Base-by-base conservation (phyloP, 2,113 vertebrate genomes). In the Aegithalos caudatus region DNA sequence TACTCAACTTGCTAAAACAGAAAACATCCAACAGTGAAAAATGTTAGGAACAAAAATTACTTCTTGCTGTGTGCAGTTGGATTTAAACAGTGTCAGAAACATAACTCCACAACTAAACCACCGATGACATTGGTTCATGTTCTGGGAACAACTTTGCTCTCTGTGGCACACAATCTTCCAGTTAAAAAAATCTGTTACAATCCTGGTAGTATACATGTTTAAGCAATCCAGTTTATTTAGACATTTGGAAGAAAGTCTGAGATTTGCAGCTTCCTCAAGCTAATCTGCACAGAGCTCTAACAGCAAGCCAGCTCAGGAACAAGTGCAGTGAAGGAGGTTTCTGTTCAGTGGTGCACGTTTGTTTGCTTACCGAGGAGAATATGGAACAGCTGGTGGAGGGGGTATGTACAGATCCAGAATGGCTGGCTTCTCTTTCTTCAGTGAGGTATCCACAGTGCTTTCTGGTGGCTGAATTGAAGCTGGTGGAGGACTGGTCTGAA, bases 391-490 rank as follows among this genome's bases (percentile, higher is more conserved):
- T 6, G 99, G 99, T 0, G 99, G 99, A 72, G 99, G 99, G 47
- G 99, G 99, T 62, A 99, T 99, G 83, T 98, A 98, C 38, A 99
- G 95, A 78, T 99, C 99, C 94, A 99, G 87, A 95, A 99, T 98
- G 90, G 99, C 97, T 0, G 99, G 97, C 88, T 99, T 99, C 90
- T 98, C 98, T 76, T 98, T 98, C 94, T 97, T 98, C 95, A 97
- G 88, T 2, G 97, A 97, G 60, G 96, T 83, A 15, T 99, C 98
- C 77, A 97, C 95, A 2, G 97, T 94, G 93, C 98, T 97, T 73
- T 98, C 98, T 2, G 98, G 96, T 38, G 98, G 97, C 90, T 97
- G 98, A 25, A 95, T 81, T 45, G 97, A 97, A 72, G 94, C 96
- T 38, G 98, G 96, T 11, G 48, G 91, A n/a, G 98, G 97, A 35